Evolutionary conservation across 2,888 invertebrate species (phyloP).

Genomic region (Epinotia bilunana): DNA sequence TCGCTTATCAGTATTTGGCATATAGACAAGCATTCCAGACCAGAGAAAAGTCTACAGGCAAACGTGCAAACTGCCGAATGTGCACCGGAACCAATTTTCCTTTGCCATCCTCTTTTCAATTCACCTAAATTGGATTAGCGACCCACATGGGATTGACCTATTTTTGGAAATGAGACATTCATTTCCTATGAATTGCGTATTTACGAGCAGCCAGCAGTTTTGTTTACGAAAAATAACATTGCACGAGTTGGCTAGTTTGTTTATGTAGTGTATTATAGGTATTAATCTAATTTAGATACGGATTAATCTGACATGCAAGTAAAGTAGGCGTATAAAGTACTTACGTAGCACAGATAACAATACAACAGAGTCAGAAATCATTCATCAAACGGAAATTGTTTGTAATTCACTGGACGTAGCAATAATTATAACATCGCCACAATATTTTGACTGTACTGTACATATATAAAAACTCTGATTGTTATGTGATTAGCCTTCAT

Average conservation of each 20-base stretch:
- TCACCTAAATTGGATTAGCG: slow-evolving; percentile 9
- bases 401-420: not conserved
- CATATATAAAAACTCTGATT: not conserved
- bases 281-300: slow-evolving; percentile 38
- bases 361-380: slow-evolving; percentile 9
- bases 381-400: not conserved
- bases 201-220: slow-evolving; percentile 14
- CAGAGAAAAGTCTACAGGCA: not conserved
- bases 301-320: slow-evolving; percentile 29
- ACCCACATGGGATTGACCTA: slow-evolving; percentile 30
- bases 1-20: not conserved
- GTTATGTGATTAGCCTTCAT: not conserved
- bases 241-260: slow-evolving; percentile 24
- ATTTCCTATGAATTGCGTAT: slow-evolving; percentile 22
- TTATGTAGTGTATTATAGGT: slow-evolving; percentile 25
- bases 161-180: slow-evolving; percentile 18
- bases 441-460: not conserved
- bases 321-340: slow-evolving; percentile 1
- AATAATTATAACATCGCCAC: not conserved
- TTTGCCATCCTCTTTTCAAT: slow-evolving; percentile 21
- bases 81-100: not conserved
- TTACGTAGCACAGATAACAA: slow-evolving; percentile 18
- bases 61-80: too few species aligned
- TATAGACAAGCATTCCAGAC: not conserved
- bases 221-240: slow-evolving; percentile 42